Conservation (phyloP, 2,888 invertebrate genomes). For the Tineola bisselliella region DNA sequence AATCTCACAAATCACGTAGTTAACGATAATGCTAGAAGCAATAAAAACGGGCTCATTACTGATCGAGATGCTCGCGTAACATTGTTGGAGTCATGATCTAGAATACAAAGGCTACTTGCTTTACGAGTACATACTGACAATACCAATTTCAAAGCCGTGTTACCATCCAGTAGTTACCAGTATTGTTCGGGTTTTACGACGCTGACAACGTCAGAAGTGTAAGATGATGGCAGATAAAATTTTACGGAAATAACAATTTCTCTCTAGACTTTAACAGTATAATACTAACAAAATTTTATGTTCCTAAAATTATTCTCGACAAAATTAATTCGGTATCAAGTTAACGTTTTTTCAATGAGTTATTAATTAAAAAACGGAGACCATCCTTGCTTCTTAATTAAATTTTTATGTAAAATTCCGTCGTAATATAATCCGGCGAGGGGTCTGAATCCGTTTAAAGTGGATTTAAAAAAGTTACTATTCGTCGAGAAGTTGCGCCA, state of each 20-base stretch:
- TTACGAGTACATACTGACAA: conserved; percentile 48
- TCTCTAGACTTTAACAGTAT: not conserved
- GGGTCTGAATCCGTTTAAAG: conserved; percentile 38
- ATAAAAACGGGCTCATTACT: conserved; percentile 13
- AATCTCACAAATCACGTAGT: not conserved
- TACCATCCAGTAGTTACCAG: conserved; percentile 40
- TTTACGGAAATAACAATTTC: conserved; percentile 2
- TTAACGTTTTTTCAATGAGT: not conserved
- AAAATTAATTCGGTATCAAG: not conserved
- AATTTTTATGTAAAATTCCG: conserved; percentile 45
- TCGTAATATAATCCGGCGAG: conserved; percentile 58
- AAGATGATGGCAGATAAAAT: conserved; percentile 19
- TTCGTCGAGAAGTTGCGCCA: conserved; percentile 38
- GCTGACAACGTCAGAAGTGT: conserved; percentile 25
- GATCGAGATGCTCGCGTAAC: conserved; percentile 25
- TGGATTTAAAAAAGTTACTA: conserved; percentile 25
- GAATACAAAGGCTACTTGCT: conserved; percentile 42
- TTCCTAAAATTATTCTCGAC: not conserved
- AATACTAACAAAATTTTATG: not conserved
- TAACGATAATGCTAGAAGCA: not conserved
- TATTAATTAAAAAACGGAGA: conserved; percentile 13
- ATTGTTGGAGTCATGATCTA: conserved; percentile 41
- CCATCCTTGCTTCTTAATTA: conserved; percentile 23
- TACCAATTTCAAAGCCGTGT: conserved; percentile 47
- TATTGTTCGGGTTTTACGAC: conserved; percentile 46